A percentile compares a stretch with the other conserved stretches of the same genome.
These are phyloP conservation scores for Hylyphantes graminicola DNA, from an alignment of 1,140 invertebrate genomes.

Conservation along the genomic window DNA sequence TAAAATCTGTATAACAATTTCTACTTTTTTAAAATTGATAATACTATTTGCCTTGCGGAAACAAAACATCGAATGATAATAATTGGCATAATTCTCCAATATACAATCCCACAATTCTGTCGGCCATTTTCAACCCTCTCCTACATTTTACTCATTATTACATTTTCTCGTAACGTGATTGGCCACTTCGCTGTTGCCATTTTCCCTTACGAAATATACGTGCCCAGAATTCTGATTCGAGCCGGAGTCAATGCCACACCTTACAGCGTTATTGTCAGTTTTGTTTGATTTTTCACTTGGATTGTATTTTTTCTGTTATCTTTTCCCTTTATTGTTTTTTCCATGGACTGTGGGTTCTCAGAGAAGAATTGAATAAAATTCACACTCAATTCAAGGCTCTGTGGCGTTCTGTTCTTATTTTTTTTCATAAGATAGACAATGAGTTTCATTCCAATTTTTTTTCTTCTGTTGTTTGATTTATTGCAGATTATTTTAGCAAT, in stretches of 20 bases:
- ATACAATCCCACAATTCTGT: not conserved
- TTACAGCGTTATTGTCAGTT: constrained; percentile 2
- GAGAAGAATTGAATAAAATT: not conserved
- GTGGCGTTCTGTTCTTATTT: not conserved
- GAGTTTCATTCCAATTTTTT: not conserved
- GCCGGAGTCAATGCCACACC: constrained; percentile 45
- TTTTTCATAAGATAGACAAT: constrained; percentile 1
- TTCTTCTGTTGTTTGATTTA: too few species aligned
- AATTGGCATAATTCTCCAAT: too few species aligned
- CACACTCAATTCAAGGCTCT: not conserved
- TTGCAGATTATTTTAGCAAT: too few species aligned
- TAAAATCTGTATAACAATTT: too few species aligned
- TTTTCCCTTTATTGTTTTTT: not conserved
- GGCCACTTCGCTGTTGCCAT: constrained; percentile 8
- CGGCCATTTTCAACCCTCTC: not conserved
- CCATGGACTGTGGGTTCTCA: constrained; percentile 16
- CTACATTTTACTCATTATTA: constrained; percentile 9
- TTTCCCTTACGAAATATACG: constrained; percentile 7
- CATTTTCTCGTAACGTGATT: constrained; percentile 8
- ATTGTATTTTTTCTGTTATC: not conserved
- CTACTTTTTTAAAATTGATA: too few species aligned
- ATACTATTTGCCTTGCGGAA: too few species aligned
- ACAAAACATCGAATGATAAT: too few species aligned
- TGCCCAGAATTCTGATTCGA: constrained; percentile 10
- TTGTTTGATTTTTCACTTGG: constrained; percentile 26